Conservation (phyloP, 2,797 vertebrate species). For the Morus bassanus region DNA sequence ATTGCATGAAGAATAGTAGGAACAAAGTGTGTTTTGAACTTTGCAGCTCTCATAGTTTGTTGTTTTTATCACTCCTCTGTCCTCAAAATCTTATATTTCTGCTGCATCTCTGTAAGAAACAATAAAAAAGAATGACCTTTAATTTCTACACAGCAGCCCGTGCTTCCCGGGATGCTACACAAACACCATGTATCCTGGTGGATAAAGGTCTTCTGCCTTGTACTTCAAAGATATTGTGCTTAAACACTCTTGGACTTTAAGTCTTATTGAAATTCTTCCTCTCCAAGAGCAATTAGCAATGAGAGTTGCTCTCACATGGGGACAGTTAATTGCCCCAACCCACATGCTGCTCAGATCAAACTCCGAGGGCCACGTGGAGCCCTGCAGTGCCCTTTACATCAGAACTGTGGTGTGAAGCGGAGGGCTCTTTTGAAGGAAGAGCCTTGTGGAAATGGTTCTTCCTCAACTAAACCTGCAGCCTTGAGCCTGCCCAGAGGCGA, state of each 20-base stretch:
- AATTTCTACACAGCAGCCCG: background rate
- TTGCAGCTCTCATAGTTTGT: background rate
- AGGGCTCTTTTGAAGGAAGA: background rate
- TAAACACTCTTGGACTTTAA: background rate
- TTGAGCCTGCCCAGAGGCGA: fast-evolving
- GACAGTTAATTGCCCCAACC: background rate
- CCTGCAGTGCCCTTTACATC: background rate
- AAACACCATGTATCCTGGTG: background rate
- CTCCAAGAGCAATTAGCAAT: background rate
- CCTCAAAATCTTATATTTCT: background rate
- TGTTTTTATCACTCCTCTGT: background rate
- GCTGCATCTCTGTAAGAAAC: background rate
- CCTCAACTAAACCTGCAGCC: background rate
- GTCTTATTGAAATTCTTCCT: background rate
- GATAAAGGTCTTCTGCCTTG: slow-evolving; percentile 12
- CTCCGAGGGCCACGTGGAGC: background rate
- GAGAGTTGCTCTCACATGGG: background rate
- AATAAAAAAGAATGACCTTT: slow-evolving; percentile 14
- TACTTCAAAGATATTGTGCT: background rate
- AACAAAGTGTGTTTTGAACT: background rate
- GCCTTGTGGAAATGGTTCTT: background rate
- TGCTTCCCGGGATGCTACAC: background rate
- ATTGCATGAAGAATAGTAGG: background rate
- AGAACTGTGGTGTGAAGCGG: background rate
- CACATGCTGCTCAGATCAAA: background rate